Evolutionary conservation across 2,797 vertebrate species (phyloP).

Genomic region (Muraenolepis orangiensis): DNA sequence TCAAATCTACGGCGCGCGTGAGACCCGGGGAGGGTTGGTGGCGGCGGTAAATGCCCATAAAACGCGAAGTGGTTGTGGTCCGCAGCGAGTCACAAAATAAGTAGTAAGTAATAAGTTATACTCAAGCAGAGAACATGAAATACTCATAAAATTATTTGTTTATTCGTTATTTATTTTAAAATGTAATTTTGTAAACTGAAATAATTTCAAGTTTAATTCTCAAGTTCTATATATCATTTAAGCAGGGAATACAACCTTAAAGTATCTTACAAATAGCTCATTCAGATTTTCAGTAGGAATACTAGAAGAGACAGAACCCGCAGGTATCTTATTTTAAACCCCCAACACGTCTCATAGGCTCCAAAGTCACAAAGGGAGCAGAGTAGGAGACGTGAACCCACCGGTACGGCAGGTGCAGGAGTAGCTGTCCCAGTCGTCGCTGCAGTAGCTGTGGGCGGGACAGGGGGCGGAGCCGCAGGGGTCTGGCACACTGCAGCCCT

Average conservation of each 20-base stretch:
- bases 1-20: background rate
- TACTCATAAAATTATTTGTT: background rate
- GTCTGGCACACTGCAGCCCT: slow-evolving; percentile 83
- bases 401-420: slow-evolving; percentile 88
- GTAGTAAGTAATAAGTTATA: no score
- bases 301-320: background rate
- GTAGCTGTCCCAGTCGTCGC: slow-evolving; percentile 85
- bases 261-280: background rate
- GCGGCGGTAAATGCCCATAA: no score
- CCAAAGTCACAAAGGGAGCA: background rate
- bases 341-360: background rate
- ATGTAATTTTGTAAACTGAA: no score
- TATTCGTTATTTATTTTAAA: no score
- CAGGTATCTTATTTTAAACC: background rate
- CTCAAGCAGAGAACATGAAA: background rate
- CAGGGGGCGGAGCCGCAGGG: slow-evolving; percentile 87
- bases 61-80: background rate
- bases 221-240: background rate
- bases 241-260: background rate
- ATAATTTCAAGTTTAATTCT: no score
- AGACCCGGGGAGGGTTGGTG: background rate
- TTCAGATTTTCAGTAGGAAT: background rate
- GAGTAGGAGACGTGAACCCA: slow-evolving; percentile 45
- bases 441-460: slow-evolving; percentile 87
- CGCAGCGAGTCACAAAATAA: background rate